Evolutionary conservation across 1,140 invertebrate species (phyloP), one percentile per base, ranked within the genome.

Genomic region (Sarcophaga peregrina): DNA sequence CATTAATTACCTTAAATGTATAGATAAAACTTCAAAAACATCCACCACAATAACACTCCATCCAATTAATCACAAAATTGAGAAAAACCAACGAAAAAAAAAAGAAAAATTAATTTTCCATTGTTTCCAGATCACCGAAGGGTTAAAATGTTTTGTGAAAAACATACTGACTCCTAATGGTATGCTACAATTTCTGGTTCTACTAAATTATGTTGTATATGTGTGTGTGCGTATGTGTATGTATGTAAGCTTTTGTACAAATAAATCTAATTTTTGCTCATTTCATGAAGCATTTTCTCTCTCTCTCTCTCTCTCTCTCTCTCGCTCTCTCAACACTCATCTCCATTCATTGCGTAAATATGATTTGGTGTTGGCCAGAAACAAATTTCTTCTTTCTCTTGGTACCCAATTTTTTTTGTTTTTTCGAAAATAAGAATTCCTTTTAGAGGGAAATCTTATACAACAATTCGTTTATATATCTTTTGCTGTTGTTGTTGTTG

Each of bases 181-280:
- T 58, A n/a, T 58, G 54, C 54, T 58, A n/a, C n/a, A 58, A 58
- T n/a, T n/a, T 58, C 54, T 58, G 15, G 13, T 58, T 58, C n/a
- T 37, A 37, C 1, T 4, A 37, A 37, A 37, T 37, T 37, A 37
- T 58, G 15, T 13, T 58, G 15, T 15, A 5, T n/a, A 2, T 58
- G 3, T n/a, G 7, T 15, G 54, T 58, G 54, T 13, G 13, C 7
- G 4, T 10, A 52, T 15, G 52, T 11, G 52, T 11, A 58, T n/a
- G n/a, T n/a, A n/a, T n/a, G n/a, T 37, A 37, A 37, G 25, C 25
- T 37, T 2, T 37, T 37, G 25, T 37, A 37, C 25, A 37, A 37
- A 37, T 37, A 58, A 58, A 58, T 58, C 11, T 58, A 58, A 58
- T 58, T 58, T 58, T 13, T 58, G 54, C 54, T 58, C 54, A 58